Base-by-base conservation (phyloP, 2,888 invertebrate genomes). In the Cyrtodaria siliqua region DNA sequence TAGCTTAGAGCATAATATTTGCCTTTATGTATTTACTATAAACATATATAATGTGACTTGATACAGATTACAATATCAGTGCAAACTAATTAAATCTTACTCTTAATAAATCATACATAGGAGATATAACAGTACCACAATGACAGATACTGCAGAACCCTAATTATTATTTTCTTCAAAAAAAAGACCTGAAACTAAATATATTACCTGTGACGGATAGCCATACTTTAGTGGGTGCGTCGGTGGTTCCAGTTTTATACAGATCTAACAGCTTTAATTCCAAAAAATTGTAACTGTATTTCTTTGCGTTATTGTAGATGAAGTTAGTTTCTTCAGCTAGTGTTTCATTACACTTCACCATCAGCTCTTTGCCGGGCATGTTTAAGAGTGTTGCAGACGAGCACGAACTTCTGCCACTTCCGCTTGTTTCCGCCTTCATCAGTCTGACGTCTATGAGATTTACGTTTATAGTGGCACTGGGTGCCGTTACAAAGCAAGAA, bases 151-250 rank as follows among this genome's bases (percentile, higher is more conserved):
- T n/a, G n/a, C n/a, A n/a, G n/a, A n/a, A n/a, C n/a, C n/a, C n/a
- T n/a, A n/a, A n/a, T n/a, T n/a, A n/a, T n/a, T n/a, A n/a, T n/a
- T n/a, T n/a, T n/a, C n/a, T n/a, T n/a, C n/a, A n/a, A n/a, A n/a
- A n/a, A n/a, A n/a, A n/a, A n/a, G n/a, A n/a, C n/a, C n/a, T n/a
- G n/a, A n/a, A n/a, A n/a, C n/a, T n/a, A n/a, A n/a, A n/a, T n/a
- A 33, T 33, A 8, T 33, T 75, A 75, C 75, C 69, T 53, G 27
- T 55, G 18, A 75, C 49, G 49, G 53, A 38, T n/a, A 75, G 33
- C 75, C 75, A 75, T 9, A 75, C 38, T n/a, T 69, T 42, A 0
- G 24, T 23, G 14, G 75, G 75, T 12, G 53, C 29, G 42, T 75
- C 75, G 14, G 42, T 29, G 8, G 14, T 18, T 24, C 61, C 61